phyloP scores from a whole-genome alignment of 2,797 vertebrate species.

The Oryzias sinensis region DNA sequence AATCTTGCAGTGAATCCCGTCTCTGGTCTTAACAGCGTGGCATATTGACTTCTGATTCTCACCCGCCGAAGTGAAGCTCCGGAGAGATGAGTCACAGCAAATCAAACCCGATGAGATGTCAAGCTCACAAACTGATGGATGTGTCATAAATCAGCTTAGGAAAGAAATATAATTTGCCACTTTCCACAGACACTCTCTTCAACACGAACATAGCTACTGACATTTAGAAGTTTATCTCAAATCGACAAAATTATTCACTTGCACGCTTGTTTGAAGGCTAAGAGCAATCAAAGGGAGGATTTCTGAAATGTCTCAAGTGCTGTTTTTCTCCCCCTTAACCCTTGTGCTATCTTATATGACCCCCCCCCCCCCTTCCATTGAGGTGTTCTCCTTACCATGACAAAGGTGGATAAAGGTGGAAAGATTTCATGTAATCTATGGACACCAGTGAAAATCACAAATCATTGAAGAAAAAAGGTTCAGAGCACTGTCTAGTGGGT shows the following conservation, averaged over 20 bases:
- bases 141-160: conserved; percentile 50
- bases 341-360: too few species aligned
- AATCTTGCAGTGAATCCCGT: conserved; percentile 37
- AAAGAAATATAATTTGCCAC: conserved; percentile 54
- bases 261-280: conserved; percentile 21
- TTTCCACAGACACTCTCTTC: conserved; percentile 23
- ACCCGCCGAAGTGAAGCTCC: conserved; percentile 36
- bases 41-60: conserved; percentile 48
- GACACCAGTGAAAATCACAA: too few species aligned
- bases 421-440: too few species aligned
- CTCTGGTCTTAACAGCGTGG: conserved; percentile 18
- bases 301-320: conserved; percentile 31
- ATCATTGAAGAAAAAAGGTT: too few species aligned
- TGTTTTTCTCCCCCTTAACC: conserved; percentile 12
- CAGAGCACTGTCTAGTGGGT: too few species aligned
- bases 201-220: conserved; percentile 1
- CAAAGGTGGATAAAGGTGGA: too few species aligned
- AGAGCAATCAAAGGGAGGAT: conserved; percentile 5
- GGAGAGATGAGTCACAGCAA: conserved; percentile 60
- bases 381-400: too few species aligned
- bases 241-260: conserved; percentile 29
- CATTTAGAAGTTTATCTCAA: conserved; percentile 42
- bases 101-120: conserved; percentile 54
- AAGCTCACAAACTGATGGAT: conserved; percentile 56
- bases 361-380: too few species aligned